These are phyloP conservation scores for Scomber colias DNA, from an alignment of 2,113 vertebrate genomes.

Conservation along the genomic window DNA sequence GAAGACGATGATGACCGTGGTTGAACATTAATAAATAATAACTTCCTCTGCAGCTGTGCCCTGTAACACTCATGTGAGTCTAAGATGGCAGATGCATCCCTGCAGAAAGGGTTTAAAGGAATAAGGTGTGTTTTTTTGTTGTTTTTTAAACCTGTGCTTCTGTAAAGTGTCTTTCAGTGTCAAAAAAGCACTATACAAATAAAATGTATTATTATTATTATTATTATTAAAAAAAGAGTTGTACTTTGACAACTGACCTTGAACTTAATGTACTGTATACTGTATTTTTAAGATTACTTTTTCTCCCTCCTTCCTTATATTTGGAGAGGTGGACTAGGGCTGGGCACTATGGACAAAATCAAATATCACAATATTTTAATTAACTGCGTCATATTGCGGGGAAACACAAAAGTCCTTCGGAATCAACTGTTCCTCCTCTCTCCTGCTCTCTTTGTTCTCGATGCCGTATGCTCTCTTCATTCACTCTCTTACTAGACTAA, in stretches of 20 bases:
- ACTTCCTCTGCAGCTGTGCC: conserved; percentile 39
- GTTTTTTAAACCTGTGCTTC: no score
- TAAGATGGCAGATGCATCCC: neutral
- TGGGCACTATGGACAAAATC: no score
- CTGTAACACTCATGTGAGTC: neutral
- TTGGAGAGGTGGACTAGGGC: neutral
- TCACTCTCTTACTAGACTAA: no score
- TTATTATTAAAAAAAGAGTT: neutral
- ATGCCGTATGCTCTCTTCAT: no score
- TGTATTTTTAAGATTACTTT: neutral
- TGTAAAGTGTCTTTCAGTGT: no score
- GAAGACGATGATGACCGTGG: conserved; percentile 34
- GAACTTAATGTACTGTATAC: neutral
- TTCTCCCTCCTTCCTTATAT: neutral
- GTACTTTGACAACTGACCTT: neutral
- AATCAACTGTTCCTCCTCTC: no score
- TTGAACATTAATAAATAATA: conserved; percentile 35
- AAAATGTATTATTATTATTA: no score
- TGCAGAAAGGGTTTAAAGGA: neutral
- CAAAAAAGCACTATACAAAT: no score
- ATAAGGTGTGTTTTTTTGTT: neutral
- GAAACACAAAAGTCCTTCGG: no score
- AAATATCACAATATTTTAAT: no score
- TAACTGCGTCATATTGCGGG: no score
- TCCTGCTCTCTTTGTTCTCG: no score